Conservation (phyloP, 2,888 invertebrate species). For the Diarsia rubi region DNA sequence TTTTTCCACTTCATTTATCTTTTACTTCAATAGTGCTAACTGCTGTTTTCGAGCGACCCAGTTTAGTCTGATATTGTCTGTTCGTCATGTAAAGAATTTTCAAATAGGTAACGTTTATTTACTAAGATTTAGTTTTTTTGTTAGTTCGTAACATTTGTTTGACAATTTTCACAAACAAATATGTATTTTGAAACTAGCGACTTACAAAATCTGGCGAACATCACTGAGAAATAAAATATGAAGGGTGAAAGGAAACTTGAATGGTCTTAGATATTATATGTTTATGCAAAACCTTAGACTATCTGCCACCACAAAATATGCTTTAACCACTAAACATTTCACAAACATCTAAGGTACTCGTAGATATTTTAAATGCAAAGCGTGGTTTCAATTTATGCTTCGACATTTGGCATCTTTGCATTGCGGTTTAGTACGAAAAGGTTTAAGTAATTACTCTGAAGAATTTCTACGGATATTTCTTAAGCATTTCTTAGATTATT, state of each 20-base stretch:
- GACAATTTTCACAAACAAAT: not conserved
- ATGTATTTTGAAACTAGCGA: not conserved
- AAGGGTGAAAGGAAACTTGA: not conserved
- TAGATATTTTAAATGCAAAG: slow-evolving; percentile 43
- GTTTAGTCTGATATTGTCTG: not conserved
- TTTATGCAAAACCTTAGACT: not conserved
- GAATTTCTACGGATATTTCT: slow-evolving; percentile 20
- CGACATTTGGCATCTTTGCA: slow-evolving; percentile 38
- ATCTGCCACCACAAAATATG: slow-evolving; percentile 16
- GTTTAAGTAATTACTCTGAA: slow-evolving; percentile 16
- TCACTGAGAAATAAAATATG: not conserved
- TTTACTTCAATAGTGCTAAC: slow-evolving; percentile 28
- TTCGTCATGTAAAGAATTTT: not conserved
- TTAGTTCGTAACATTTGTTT: not conserved
- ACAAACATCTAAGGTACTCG: slow-evolving; percentile 32
- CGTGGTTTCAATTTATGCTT: slow-evolving; percentile 42
- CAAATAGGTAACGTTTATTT: not conserved
- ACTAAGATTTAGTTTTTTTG: not conserved
- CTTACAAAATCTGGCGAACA: not conserved
- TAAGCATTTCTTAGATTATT: slow-evolving; percentile 7
- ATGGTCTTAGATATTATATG: not conserved
- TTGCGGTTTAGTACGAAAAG: slow-evolving; percentile 19
- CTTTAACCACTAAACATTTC: slow-evolving; percentile 25
- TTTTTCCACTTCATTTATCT: slow-evolving; percentile 26
- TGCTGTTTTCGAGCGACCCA: slow-evolving; percentile 6